Evolutionary conservation across 2,888 invertebrate species (phyloP).

Genomic region (Cynaeus angustus): DNA sequence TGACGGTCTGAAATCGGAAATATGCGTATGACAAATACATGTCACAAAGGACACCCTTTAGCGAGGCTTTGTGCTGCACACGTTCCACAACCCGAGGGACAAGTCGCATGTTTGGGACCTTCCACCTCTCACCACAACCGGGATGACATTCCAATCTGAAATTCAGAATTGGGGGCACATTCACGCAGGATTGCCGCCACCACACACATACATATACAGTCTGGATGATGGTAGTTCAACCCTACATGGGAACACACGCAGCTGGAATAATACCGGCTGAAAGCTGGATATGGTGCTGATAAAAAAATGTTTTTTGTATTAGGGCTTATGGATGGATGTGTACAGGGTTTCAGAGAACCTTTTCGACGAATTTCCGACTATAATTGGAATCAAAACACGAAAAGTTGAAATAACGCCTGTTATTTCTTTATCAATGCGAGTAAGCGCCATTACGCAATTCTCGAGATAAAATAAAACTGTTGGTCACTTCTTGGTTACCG

Average conservation of each 20-base stretch:
- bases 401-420: background rate
- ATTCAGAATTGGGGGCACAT: slow-evolving; percentile 49
- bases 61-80: slow-evolving; percentile 41
- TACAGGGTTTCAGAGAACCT: background rate
- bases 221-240: slow-evolving; percentile 43
- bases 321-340: slow-evolving; percentile 33
- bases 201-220: slow-evolving; percentile 22
- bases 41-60: slow-evolving; percentile 56
- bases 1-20: slow-evolving; percentile 56
- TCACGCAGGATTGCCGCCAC: slow-evolving; percentile 46
- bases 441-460: no score
- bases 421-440: background rate
- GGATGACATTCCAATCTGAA: slow-evolving; percentile 52
- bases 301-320: slow-evolving; percentile 44
- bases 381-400: slow-evolving; percentile 6
- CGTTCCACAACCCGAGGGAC: slow-evolving; percentile 32
- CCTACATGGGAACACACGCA: slow-evolving; percentile 46
- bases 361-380: slow-evolving; percentile 1
- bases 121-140: slow-evolving; percentile 24
- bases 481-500: no score
- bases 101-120: slow-evolving; percentile 34
- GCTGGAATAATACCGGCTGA: slow-evolving; percentile 45
- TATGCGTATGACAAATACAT: slow-evolving; percentile 59
- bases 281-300: slow-evolving; percentile 42
- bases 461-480: no score